phyloP scores from a whole-genome alignment of 2,113 vertebrate genomes.

The Silurus asotus region DNA sequence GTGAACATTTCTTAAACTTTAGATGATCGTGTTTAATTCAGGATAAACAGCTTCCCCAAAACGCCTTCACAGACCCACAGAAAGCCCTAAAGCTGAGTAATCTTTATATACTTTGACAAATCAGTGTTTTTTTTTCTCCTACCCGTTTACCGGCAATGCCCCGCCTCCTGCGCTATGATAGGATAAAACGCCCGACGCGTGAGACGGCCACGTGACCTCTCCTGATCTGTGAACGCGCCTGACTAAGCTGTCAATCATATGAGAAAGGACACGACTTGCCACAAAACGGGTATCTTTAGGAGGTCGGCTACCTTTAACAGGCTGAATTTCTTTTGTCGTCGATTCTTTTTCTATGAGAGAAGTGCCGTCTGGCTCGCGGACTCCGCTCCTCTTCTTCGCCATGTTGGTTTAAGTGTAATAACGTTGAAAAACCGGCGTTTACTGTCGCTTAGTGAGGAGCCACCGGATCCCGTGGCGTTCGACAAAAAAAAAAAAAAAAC shows the following conservation, averaged over 20 bases:
- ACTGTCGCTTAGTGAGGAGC: background rate
- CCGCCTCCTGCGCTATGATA: background rate
- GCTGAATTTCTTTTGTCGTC: conserved; percentile 52
- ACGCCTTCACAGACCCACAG: background rate
- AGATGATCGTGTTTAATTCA: background rate
- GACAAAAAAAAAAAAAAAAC: background rate
- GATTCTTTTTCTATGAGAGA: conserved; percentile 54
- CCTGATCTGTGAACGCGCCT: background rate
- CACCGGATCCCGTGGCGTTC: background rate
- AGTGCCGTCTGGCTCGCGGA: conserved; percentile 59
- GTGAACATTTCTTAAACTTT: background rate
- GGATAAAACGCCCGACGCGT: background rate
- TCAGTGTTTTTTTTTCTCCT: background rate
- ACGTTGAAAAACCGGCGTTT: background rate
- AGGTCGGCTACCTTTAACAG: conserved; percentile 61
- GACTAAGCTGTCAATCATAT: background rate
- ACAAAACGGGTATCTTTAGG: background rate
- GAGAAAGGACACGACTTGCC: background rate
- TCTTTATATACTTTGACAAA: background rate
- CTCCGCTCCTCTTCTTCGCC: conserved; percentile 73
- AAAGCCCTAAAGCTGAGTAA: background rate
- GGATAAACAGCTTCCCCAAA: background rate
- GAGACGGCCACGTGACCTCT: background rate
- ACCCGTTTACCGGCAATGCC: background rate
- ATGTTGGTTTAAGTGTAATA: conserved; percentile 49